Base-by-base conservation (phyloP, 2,888 invertebrate genomes). In the Ochropleura plecta region DNA sequence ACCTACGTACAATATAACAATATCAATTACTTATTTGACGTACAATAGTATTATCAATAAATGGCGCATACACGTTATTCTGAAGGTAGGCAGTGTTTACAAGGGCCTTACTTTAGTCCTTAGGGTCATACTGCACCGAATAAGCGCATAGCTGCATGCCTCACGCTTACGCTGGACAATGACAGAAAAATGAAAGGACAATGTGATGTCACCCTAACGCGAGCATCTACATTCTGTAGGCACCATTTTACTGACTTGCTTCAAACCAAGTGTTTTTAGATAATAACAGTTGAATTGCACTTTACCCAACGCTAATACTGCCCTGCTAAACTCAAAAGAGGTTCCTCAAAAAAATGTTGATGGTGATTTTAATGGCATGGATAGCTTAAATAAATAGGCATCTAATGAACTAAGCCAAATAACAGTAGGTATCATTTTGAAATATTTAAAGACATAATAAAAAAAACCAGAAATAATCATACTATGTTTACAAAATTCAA, bases 1-100 rank as follows among this genome's bases (percentile, higher is more conserved):
- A 82, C 78, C 82, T 87, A 87, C 78, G 73, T 79, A 83, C 79
- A 84, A 86, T 69, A 73, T 88, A 88, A 86, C 88, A 86, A 85
- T 84, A 82, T 81, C 70, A 70, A 78, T 78, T 81, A 84, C 67
- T 70, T 83, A 78, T 70, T 76, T 73, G 68, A 76, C 70, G 59
- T 75, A 75, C 71, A 66, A 72, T 78, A 68, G 68, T 71, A 76
- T 69, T 78, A 83, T 76, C 55, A 72, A 53, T 75, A 71, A 79
- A 86, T 82, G 87, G 85, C 80, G 83, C 83, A 84, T 82, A 88
- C 81, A 86, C 71, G 78, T 69, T 78, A 82, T 72, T 46, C 70
- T 53, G 48, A 59, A 73, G 55, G 65, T 30, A 73, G 83, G 70
- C 73, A 82, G 80, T 82, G 70, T 70, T 70, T 71, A 70, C 62